Evolutionary conservation across 2,797 vertebrate species (phyloP).

Genomic region (Alexandromys oeconomus): DNA sequence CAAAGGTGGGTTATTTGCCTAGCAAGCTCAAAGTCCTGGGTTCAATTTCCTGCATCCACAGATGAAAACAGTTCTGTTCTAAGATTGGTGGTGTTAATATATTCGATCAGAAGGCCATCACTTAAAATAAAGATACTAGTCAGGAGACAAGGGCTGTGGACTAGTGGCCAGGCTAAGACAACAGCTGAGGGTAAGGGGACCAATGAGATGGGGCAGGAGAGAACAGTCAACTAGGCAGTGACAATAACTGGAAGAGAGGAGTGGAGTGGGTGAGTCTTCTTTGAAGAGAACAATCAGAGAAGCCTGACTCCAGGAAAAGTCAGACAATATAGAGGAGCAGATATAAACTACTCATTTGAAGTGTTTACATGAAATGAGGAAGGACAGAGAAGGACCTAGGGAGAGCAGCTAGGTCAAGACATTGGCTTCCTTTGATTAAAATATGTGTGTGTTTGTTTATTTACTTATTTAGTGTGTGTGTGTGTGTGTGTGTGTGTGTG

Average conservation of each 20-base stretch:
- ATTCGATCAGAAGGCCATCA: background rate
- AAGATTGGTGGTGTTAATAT: background rate
- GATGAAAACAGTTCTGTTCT: background rate
- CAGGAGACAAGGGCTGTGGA: background rate
- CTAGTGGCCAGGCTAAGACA: background rate
- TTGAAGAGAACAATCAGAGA: background rate
- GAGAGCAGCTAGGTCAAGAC: constrained; percentile 19
- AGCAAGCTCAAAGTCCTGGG: background rate
- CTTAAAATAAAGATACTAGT: background rate
- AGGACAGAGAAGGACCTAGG: background rate
- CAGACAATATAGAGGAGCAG: background rate
- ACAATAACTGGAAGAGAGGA: background rate
- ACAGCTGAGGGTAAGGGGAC: background rate
- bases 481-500: background rate
- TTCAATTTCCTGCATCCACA: background rate
- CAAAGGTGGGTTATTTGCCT: background rate
- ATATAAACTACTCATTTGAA: constrained; percentile 9
- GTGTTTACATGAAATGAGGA: background rate
- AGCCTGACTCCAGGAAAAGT: background rate
- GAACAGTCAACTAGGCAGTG: background rate
- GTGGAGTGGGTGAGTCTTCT: background rate
- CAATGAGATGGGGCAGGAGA: background rate
- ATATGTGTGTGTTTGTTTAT: background rate
- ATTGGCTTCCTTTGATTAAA: background rate
- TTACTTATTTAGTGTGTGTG: background rate